Evolutionary conservation across 2,113 vertebrate genomes (phyloP).

Genomic region (Andinoacara biseriatus): DNA sequence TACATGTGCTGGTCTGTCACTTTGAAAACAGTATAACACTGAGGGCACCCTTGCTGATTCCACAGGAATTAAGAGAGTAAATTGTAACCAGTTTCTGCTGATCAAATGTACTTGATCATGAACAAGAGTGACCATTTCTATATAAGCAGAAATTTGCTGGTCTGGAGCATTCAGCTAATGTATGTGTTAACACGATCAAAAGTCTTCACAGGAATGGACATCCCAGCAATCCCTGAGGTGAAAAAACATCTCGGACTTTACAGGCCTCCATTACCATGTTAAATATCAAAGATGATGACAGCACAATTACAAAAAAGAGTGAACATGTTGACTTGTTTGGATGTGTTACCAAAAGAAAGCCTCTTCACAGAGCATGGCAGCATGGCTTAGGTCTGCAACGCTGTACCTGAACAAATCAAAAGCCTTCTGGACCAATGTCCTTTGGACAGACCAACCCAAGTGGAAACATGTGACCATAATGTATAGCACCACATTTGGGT

Average conservation of each 20-base stretch:
- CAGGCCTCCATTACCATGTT: not conserved
- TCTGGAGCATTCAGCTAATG: not conserved
- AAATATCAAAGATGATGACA: not conserved
- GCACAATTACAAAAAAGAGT: not conserved
- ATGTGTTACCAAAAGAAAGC: not conserved
- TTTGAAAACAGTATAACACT: not conserved
- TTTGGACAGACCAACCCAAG: not conserved
- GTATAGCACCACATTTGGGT: no score
- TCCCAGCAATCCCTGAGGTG: not conserved
- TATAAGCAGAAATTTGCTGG: not conserved
- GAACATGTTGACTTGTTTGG: not conserved
- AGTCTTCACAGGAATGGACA: rapidly evolving
- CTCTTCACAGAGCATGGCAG: not conserved
- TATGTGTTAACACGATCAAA: not conserved
- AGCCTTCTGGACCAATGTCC: not conserved
- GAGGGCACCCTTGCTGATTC: no score
- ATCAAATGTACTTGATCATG: not conserved
- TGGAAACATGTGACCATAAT: no score
- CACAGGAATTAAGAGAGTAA: no score
- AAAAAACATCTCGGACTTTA: not conserved
- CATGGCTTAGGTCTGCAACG: not conserved
- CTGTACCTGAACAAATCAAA: not conserved
- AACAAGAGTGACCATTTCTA: not conserved
- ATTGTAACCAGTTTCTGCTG: no score
- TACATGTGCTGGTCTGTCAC: no score